These are phyloP conservation scores for Spodoptera littoralis DNA, from an alignment of 2,888 invertebrate genomes.

Conservation along the genomic window DNA sequence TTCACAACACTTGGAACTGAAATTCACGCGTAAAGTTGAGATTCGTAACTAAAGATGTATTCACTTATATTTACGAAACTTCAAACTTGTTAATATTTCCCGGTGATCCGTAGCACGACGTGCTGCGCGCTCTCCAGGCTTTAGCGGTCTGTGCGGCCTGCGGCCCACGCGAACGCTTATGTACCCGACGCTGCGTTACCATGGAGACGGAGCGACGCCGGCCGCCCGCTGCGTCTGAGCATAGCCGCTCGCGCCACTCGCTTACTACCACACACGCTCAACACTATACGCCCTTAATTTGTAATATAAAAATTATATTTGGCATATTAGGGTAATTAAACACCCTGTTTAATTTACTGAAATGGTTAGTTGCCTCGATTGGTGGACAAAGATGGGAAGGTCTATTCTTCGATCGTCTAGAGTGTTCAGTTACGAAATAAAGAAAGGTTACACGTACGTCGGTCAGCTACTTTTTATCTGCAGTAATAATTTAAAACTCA, in stretches of 20 bases:
- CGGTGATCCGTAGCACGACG: conserved; percentile 86
- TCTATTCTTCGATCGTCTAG: conserved; percentile 64
- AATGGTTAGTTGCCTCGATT: conserved; percentile 45
- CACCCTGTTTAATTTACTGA: conserved; percentile 42
- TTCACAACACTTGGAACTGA: conserved; percentile 84
- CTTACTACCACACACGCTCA: conserved; percentile 49
- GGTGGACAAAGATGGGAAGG: conserved; percentile 35
- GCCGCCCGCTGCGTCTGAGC: conserved; percentile 68
- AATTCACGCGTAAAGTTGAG: conserved; percentile 79
- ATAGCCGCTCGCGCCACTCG: conserved; percentile 47
- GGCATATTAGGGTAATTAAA: conserved; percentile 31
- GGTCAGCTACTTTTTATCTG: conserved; percentile 83
- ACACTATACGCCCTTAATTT: conserved; percentile 48
- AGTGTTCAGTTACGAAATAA: conserved; percentile 75
- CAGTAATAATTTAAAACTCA: conserved; percentile 88
- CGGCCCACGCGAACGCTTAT: conserved; percentile 73
- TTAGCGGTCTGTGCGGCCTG: conserved; percentile 78
- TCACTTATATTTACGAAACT: conserved; percentile 88
- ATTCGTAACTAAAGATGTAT: conserved; percentile 85
- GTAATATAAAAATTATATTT: conserved; percentile 43
- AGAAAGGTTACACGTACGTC: conserved; percentile 81
- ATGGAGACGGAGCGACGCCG: conserved; percentile 85
- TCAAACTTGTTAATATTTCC: conserved; percentile 76
- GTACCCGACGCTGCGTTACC: conserved; percentile 77
- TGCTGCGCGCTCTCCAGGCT: conserved; percentile 87